phyloP scores from a whole-genome alignment of 2,113 vertebrate species.

The Scolopax mira region DNA sequence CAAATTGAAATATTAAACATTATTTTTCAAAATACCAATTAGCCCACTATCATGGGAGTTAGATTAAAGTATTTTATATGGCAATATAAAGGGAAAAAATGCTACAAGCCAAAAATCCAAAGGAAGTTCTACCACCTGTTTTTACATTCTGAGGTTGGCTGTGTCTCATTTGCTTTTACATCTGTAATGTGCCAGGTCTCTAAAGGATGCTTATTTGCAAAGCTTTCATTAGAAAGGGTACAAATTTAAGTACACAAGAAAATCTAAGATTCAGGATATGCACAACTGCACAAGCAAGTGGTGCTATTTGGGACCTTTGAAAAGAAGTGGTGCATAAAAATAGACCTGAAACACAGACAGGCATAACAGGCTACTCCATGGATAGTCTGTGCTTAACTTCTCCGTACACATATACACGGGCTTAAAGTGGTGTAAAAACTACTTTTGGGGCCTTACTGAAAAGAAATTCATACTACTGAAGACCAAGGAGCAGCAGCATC shows the following conservation, averaged over 20 bases:
- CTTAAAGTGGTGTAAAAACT: not conserved
- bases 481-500: not conserved
- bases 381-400: not conserved
- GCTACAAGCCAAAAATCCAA: not conserved
- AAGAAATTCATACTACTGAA: not conserved
- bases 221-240: not conserved
- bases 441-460: not conserved
- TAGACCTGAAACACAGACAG: not conserved
- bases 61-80: not conserved
- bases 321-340: not conserved
- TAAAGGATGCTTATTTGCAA: not conserved
- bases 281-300: not conserved
- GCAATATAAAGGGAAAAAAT: not conserved
- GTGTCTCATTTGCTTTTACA: not conserved
- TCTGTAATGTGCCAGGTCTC: not conserved
- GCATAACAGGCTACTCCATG: not conserved
- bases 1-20: not conserved
- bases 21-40: not conserved
- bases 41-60: not conserved
- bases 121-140: not conserved
- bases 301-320: not conserved
- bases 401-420: accelerated
- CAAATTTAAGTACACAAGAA: not conserved
- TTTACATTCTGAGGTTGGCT: not conserved
- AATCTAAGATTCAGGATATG: not conserved